Base-by-base conservation (phyloP, 1,140 invertebrate species). In the Drosophila rufa region DNA sequence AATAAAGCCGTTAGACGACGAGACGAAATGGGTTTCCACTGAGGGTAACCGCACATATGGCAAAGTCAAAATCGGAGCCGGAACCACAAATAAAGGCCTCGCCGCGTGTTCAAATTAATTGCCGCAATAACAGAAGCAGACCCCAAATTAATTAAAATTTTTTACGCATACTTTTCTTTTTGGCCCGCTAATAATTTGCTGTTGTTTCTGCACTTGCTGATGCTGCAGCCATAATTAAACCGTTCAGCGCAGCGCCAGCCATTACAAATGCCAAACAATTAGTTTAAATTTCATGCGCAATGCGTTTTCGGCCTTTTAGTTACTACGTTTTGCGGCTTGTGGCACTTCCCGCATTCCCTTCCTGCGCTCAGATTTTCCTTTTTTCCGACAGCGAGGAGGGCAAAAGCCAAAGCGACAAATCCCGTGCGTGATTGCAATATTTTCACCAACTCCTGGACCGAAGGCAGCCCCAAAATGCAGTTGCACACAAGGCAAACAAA, bases 91-190 rank as follows among this genome's bases (percentile, higher is more conserved):
- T 48, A 69, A 55, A 68, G 62, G 57, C 38, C 55, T 74, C 70
- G 78, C 82, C 74, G 82, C 71, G 77, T 81, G 87, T 91, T 86
- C 80, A 78, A 91, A 91, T 91, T 91, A 91, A 91, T 91, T 91
- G 87, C 87, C 83, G 65, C 87, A 83, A 84, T 86, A 84, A 83
- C 80, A 83, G 30, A 61, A 57, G 69, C 75, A 75, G 50, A 70
- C 77, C 65, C 80, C 60, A 70, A 71, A 83, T 75, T 65, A 67
- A 87, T 89, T 80, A 58, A 43, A 42, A 64, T 66, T 74, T 75
- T 58, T 56, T 64, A 60, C 61, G 40, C 17, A 40, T 40, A 19
- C 15, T 60, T 59, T 62, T 80, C 48, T 33, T 43, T 65, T 15
- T 17, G 80, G 81, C 79, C 74, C 80, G 73, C 85, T 78, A 84